Conservation (phyloP, 2,797 vertebrate species). For the Nyctibius grandis region DNA sequence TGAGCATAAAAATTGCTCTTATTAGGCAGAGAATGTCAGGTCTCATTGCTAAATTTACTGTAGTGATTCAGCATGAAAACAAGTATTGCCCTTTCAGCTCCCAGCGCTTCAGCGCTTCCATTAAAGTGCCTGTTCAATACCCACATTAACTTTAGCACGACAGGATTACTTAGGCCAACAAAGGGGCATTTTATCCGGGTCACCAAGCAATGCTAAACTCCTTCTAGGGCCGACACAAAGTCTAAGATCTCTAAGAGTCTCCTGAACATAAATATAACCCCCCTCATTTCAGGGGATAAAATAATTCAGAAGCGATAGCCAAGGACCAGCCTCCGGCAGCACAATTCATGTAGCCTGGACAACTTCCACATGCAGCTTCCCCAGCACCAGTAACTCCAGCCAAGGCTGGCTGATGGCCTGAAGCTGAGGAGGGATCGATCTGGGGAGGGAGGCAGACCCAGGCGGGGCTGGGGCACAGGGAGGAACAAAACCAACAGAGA, state of each 20-base stretch:
- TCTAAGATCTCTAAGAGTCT: not conserved
- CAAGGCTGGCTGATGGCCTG: not conserved
- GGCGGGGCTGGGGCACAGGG: not conserved
- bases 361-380: accelerated
- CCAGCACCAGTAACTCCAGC: not conserved
- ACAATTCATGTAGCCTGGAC: accelerated
- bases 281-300: not conserved
- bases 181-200: accelerated
- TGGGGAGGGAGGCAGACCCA: not conserved
- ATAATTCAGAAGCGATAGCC: not conserved
- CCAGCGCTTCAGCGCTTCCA: not conserved
- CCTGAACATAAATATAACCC: not conserved
- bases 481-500: accelerated
- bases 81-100: conserved; percentile 30
- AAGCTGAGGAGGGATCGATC: too few relatives aligned
- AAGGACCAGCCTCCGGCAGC: not conserved
- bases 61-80: conserved; percentile 62
- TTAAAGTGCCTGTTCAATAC: not conserved
- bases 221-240: not conserved
- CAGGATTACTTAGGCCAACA: not conserved
- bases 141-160: not conserved
- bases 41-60: conserved; percentile 67
- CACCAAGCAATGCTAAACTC: not conserved
- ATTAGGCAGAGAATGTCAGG: conserved; percentile 65
- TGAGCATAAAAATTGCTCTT: conserved; percentile 66